These are phyloP conservation scores for Eucriotettix oculatus DNA, from an alignment of 2,888 invertebrate genomes.

Conservation along the genomic window DNA sequence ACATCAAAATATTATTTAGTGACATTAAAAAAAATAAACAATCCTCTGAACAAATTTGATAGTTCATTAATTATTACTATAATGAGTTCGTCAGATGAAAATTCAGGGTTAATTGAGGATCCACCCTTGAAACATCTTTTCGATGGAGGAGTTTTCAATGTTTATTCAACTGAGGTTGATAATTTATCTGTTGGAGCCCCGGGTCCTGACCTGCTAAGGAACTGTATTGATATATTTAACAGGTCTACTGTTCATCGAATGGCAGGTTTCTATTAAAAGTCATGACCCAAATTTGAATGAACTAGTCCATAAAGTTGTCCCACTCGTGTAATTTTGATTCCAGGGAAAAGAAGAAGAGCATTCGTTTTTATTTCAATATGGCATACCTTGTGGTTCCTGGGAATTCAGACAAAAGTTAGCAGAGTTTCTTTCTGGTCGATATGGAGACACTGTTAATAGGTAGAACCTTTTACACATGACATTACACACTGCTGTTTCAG, in stretches of 20 bases:
- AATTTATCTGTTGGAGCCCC: conserved; percentile 37
- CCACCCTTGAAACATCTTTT: conserved; percentile 8
- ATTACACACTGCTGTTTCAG: too few species aligned
- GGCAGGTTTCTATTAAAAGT: conserved; percentile 19
- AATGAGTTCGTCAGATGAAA: neutral
- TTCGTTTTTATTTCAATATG: conserved; percentile 34
- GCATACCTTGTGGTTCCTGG: conserved; percentile 31
- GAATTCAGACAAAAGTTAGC: conserved; percentile 30
- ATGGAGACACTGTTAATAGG: conserved; percentile 27
- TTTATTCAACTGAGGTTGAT: conserved; percentile 26
- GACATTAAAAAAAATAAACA: too few species aligned
- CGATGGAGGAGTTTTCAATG: conserved; percentile 22
- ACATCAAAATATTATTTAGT: too few species aligned
- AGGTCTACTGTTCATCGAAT: conserved; percentile 31
- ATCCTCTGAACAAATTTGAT: too few species aligned
- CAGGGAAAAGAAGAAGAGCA: conserved; percentile 24
- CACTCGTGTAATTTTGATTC: conserved; percentile 1
- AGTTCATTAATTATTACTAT: too few species aligned
- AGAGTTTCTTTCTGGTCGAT: conserved; percentile 28
- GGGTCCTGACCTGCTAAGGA: conserved; percentile 31
- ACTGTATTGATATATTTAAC: conserved; percentile 28
- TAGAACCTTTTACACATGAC: conserved; percentile 13
- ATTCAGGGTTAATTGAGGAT: conserved; percentile 1
- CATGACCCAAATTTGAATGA: neutral
- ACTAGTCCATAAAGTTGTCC: neutral